Conservation (phyloP, 2,797 vertebrate genomes). For the Telmatherina bonti region DNA sequence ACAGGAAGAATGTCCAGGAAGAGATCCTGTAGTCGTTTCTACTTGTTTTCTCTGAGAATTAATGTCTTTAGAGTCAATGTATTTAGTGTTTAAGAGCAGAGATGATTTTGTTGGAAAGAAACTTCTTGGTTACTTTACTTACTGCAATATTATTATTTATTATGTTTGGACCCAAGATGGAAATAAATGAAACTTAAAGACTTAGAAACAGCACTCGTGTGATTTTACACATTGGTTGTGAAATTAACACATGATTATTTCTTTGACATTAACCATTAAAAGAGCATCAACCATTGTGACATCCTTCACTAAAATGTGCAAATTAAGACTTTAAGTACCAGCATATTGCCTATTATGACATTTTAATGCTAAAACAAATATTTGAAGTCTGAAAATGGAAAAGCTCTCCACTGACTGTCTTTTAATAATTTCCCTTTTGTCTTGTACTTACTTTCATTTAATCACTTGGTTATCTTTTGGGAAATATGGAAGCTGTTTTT, state of each 20-base stretch:
- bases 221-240: not conserved
- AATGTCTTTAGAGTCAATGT: no score
- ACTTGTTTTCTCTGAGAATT: no score
- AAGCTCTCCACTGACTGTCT: not conserved
- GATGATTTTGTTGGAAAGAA: no score
- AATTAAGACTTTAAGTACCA: not conserved
- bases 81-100: no score
- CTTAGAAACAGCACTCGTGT: not conserved
- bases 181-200: no score
- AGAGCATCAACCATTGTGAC: no score
- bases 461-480: conserved; percentile 20
- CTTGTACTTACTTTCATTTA: conserved; percentile 15
- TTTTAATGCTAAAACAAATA: not conserved
- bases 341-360: not conserved
- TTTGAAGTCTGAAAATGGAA: not conserved
- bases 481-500: conserved; percentile 1
- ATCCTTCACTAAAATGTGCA: not conserved
- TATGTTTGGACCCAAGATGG: not conserved
- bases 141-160: not conserved
- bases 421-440: conserved; percentile 19
- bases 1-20: no score
- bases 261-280: no score
- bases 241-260: not conserved
- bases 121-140: not conserved
- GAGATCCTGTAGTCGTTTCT: no score